These are phyloP conservation scores for Psettodes erumei DNA, from an alignment of 2,113 vertebrate species.

Conservation along the genomic window DNA sequence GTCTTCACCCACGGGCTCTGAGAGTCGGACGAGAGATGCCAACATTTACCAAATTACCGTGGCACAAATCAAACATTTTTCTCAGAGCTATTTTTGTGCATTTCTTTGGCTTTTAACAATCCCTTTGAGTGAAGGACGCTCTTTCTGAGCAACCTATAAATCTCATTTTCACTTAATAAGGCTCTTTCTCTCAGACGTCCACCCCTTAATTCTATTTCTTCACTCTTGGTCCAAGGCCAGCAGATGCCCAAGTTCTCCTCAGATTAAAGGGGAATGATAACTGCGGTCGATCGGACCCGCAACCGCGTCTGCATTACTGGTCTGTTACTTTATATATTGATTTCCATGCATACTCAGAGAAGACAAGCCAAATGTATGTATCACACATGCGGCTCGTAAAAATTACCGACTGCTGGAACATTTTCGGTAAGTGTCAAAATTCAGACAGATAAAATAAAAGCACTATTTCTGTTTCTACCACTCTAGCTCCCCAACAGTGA, in stretches of 20 bases:
- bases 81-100: background rate
- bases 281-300: background rate
- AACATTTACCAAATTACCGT: too few relatives aligned
- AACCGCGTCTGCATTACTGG: background rate
- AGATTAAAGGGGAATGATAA: background rate
- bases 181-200: background rate
- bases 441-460: background rate
- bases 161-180: background rate
- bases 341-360: background rate
- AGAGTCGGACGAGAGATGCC: background rate
- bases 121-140: background rate
- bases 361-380: background rate
- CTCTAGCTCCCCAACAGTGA: background rate
- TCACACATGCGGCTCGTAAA: background rate
- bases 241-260: too few relatives aligned
- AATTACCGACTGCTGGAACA: background rate
- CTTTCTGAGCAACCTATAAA: background rate
- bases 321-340: background rate
- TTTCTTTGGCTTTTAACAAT: too few relatives aligned
- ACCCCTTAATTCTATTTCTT: background rate
- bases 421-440: background rate
- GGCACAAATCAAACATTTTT: background rate
- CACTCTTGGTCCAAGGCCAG: background rate
- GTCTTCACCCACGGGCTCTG: background rate
- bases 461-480: too few relatives aligned